Evolutionary conservation across 2,113 vertebrate genomes (phyloP).

Genomic region (Marmota monax): DNA sequence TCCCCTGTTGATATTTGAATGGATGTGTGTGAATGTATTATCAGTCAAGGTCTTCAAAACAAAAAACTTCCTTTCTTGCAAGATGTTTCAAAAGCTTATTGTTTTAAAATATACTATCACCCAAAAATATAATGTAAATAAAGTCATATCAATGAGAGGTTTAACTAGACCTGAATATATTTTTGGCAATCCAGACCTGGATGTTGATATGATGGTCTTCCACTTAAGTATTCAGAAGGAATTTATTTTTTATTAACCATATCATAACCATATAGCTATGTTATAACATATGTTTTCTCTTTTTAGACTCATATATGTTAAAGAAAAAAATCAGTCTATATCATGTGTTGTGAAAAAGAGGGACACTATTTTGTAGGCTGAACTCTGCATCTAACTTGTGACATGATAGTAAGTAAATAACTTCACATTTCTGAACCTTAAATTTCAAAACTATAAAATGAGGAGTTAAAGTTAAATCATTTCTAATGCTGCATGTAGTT

Average conservation of each 20-base stretch:
- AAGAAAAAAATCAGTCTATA: not conserved
- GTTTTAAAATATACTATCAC: not conserved
- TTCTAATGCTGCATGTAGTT: slow-evolving; percentile 12
- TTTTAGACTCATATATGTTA: not conserved
- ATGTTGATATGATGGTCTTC: not conserved
- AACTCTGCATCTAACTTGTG: not conserved
- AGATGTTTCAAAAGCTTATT: not conserved
- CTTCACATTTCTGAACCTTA: slow-evolving; percentile 2
- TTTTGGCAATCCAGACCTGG: not conserved
- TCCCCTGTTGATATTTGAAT: not conserved
- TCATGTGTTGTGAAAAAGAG: not conserved
- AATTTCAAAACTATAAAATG: slow-evolving; percentile 60
- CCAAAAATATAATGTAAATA: not conserved
- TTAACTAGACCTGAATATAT: slow-evolving; percentile 24
- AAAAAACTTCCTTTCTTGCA: not conserved
- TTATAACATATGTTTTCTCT: not conserved
- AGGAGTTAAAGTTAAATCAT: not conserved
- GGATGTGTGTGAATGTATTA: not conserved
- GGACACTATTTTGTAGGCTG: not conserved
- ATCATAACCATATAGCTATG: not conserved
- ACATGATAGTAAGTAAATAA: not conserved
- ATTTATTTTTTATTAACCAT: not conserved
- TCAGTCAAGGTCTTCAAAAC: not conserved
- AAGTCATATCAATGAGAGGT: not conserved
- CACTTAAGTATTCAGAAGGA: not conserved